Percentiles rank a stretch among this genome's conserved stretches.
phyloP scores from a whole-genome alignment of 2,113 vertebrate genomes.

The Gymnobelideus leadbeateri region DNA sequence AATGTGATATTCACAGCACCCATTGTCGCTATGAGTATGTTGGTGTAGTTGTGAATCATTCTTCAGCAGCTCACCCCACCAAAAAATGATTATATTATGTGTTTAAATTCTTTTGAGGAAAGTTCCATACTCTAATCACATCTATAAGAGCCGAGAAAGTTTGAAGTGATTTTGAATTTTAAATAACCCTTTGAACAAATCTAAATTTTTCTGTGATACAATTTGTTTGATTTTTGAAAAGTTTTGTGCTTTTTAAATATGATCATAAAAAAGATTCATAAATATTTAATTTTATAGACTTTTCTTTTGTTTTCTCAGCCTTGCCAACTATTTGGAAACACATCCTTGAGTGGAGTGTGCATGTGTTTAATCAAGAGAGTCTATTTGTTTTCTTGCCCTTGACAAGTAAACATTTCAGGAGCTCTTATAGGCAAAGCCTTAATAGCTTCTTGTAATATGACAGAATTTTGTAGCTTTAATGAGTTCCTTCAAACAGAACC shows the following conservation, averaged over 20 bases:
- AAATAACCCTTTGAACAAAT: not conserved
- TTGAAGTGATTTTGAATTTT: conserved; percentile 20
- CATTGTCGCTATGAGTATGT: no score
- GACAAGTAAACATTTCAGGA: conserved; percentile 33
- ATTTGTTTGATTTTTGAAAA: conserved; percentile 16
- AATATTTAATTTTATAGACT: conserved; percentile 36
- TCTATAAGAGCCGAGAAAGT: not conserved
- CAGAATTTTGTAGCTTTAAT: conserved; percentile 22
- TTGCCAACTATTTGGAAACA: not conserved
- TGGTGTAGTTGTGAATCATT: not conserved
- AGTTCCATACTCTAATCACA: not conserved
- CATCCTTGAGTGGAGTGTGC: not conserved
- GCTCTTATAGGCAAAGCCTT: not conserved
- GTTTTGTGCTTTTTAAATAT: conserved; percentile 19
- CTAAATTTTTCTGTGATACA: not conserved
- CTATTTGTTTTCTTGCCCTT: conserved; percentile 3
- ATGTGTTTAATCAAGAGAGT: conserved; percentile 21
- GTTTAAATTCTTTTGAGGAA: not conserved
- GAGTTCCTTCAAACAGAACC: not conserved
- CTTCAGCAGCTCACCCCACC: not conserved
- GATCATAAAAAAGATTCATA: conserved; percentile 6
- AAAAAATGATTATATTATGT: not conserved
- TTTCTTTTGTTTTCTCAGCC: conserved; percentile 22
- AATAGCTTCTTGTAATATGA: conserved; percentile 11
- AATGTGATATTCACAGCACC: no score